Conservation (phyloP, 2,113 vertebrate genomes). For the Rhinopomastus cyanomelas region DNA sequence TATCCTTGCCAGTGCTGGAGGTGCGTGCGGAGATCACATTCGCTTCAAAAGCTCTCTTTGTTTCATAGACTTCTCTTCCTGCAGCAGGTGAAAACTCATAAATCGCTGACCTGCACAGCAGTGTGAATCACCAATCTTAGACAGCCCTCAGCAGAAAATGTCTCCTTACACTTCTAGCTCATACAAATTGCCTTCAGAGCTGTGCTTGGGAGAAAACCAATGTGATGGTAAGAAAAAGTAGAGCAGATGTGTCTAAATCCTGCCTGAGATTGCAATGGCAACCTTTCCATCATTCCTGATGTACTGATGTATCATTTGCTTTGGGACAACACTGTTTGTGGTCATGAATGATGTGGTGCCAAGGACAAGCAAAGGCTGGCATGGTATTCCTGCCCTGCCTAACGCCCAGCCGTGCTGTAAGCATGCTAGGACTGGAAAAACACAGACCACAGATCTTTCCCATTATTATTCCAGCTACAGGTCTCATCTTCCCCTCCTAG, state of each 20-base stretch:
- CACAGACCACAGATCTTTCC: not conserved
- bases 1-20: not conserved
- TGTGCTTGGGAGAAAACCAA: not conserved
- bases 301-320: not conserved
- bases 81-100: not conserved
- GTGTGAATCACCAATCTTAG: not conserved
- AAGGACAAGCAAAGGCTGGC: not conserved
- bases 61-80: not conserved
- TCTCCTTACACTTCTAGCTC: not conserved
- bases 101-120: not conserved
- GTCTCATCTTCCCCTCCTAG: not conserved
- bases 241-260: not conserved
- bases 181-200: not conserved
- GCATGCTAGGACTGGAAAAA: not conserved
- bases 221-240: not conserved
- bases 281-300: not conserved
- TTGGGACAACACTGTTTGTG: not conserved
- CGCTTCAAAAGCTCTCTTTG: not conserved
- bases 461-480: not conserved
- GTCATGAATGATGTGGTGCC: not conserved
- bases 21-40: not conserved
- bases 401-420: fast-evolving
- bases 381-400: not conserved
- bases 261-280: not conserved
- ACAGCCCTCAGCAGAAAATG: not conserved